A percentile compares a stretch with the other conserved stretches of the same genome.
phyloP scores from a whole-genome alignment of 2,113 vertebrate genomes.

The Lepus timidus region DNA sequence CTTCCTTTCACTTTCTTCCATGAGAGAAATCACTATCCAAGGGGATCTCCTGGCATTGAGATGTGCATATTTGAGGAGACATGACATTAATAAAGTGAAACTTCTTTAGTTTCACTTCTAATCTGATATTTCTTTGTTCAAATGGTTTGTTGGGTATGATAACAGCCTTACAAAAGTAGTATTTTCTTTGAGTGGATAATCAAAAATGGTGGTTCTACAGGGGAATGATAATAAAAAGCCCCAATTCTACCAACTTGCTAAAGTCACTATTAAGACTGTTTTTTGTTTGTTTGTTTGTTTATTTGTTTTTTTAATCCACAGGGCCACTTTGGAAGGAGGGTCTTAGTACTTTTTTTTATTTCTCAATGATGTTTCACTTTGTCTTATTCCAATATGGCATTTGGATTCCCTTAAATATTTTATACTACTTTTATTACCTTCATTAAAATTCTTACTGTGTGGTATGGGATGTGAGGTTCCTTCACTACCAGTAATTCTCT shows the following conservation, averaged over 20 bases:
- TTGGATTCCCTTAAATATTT: background rate
- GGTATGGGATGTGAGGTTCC: background rate
- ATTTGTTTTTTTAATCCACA: background rate
- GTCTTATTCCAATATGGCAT: background rate
- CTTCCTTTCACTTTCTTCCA: background rate
- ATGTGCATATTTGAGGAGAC: background rate
- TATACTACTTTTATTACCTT: background rate
- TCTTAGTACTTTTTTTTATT: background rate
- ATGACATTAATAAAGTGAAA: background rate
- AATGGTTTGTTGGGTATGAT: background rate
- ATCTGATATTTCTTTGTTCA: background rate
- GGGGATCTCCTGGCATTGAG: background rate
- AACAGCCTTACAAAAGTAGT: too few relatives aligned
- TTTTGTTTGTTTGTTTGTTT: background rate
- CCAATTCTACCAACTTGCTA: background rate
- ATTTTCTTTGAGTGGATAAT: too few relatives aligned
- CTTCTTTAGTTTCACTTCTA: background rate
- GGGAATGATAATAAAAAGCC: background rate
- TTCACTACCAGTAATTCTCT: background rate
- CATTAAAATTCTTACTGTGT: background rate
- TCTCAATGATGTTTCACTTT: background rate
- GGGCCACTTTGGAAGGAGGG: too few relatives aligned
- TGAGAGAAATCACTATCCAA: background rate
- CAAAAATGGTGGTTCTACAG: background rate
- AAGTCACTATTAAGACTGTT: background rate